Evolutionary conservation across 35 echinoderm and acorn worm species (phyloP), one percentile per base, ranked within the genome.

Genomic region (Heliocidaris tuberculata): DNA sequence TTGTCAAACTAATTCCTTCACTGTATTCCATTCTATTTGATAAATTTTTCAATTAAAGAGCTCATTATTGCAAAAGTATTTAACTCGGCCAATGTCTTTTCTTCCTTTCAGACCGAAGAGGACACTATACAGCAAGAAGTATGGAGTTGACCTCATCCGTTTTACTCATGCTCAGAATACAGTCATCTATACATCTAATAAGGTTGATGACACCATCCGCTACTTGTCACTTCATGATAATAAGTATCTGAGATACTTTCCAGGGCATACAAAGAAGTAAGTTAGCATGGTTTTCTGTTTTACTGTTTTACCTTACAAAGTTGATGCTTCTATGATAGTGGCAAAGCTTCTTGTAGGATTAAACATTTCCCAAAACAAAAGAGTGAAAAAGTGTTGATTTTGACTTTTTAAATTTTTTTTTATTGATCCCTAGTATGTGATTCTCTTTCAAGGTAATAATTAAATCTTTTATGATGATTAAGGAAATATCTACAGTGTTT

Each of bases 231-330:
- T 99, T 31, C 98, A 99, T 85, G 98, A 99, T 95, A 99, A 99
- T 93, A 99, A 99, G 95, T 99, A 96, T 88, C 88, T 99, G 78
- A 95, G 98, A 85, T 99, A 99, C 48, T 99, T 99, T 94, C 97
- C 96, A 29, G 98, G 98, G 19, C 98, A 99, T 50, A 99, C 98
- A 48, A 97, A 97, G 95, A 99, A 99, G 98, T 99, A 96, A 99
- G 98, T 96, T 7, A 9, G 8, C 47, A 56, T 13, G 0, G 35
- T 42, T 42, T 42, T 42, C 3, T 42, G 35, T 50, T 60, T 93
- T 30, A 5, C 24, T 35, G 94, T 88, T 24, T 70, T 8, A 24
- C 6, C 24, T 21, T 6, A 24, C 60, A 49, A 27, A 90, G 32
- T 90, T 47, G 8, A 2, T 70, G 21, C 15, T 70, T 70, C 24